phyloP scores from a whole-genome alignment of 2,888 invertebrate species.

The Tenthredo distinguenda region DNA sequence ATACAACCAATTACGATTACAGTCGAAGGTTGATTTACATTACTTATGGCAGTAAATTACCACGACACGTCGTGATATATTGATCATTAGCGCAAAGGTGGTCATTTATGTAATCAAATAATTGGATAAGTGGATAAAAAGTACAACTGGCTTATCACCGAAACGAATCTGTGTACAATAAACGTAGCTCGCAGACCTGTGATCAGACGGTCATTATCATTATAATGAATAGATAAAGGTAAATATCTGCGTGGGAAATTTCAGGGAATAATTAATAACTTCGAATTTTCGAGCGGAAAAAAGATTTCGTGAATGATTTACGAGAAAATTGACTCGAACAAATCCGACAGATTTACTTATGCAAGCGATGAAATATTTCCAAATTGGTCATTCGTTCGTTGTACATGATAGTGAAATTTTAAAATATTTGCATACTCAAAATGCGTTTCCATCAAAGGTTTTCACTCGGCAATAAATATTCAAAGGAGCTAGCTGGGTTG shows the following conservation, averaged over 20 bases:
- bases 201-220: neutral
- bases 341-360: too few relatives aligned
- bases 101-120: neutral
- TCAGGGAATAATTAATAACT: neutral
- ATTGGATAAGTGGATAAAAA: neutral
- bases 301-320: neutral
- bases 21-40: neutral
- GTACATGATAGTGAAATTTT: neutral
- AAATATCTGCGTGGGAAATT: neutral
- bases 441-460: neutral
- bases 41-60: neutral
- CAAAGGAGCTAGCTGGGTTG: neutral
- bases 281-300: neutral
- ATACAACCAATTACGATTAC: neutral
- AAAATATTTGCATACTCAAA: neutral
- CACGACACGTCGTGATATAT: neutral
- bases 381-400: neutral
- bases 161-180: neutral
- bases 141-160: neutral
- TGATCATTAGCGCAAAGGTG: neutral
- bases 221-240: neutral
- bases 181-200: neutral
- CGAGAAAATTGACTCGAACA: too few relatives aligned
- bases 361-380: neutral
- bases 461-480: constrained; percentile 1